These are phyloP conservation scores for Ophiodon elongatus DNA, from an alignment of 2,113 vertebrate genomes.

Conservation along the genomic window DNA sequence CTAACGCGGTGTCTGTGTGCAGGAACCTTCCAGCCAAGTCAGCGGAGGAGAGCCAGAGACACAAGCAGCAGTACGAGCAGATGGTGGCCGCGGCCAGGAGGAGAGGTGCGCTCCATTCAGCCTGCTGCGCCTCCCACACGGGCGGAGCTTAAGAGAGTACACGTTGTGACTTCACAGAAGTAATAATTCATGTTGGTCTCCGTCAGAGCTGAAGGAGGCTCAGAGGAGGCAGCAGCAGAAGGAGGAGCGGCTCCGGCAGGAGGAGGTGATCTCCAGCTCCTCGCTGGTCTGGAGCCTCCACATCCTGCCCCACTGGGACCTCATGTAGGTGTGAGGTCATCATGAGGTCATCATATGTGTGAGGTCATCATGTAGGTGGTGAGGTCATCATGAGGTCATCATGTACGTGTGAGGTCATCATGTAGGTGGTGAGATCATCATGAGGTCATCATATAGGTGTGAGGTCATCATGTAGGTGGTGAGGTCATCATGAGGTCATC, in stretches of 20 bases:
- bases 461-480: too few species aligned
- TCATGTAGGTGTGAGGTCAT: neutral
- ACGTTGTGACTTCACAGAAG: neutral
- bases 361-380: too few species aligned
- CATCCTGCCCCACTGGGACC: slow-evolving; percentile 23
- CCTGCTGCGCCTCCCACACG: neutral
- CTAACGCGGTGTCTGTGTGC: neutral
- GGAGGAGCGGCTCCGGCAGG: neutral
- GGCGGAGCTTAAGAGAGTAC: neutral
- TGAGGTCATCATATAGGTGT: too few species aligned
- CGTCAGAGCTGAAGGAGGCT: slow-evolving; percentile 26
- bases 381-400: too few species aligned
- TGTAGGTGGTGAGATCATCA: too few species aligned
- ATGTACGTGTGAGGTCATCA: too few species aligned
- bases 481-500: too few species aligned
- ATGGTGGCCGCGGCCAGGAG: slow-evolving; percentile 17
- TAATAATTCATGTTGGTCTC: neutral
- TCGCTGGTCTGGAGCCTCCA: slow-evolving; percentile 19
- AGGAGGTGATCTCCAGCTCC: slow-evolving; percentile 9
- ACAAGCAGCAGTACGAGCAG: slow-evolving; percentile 18
- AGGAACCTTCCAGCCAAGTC: slow-evolving; percentile 30
- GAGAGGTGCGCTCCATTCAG: slow-evolving; percentile 4
- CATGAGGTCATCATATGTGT: too few species aligned
- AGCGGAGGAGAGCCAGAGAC: neutral
- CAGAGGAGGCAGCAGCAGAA: slow-evolving; percentile 22